Evolutionary conservation across 2,797 vertebrate genomes (phyloP), one percentile per base, ranked within the genome.

Genomic region (Coregonus ussuriensis): DNA sequence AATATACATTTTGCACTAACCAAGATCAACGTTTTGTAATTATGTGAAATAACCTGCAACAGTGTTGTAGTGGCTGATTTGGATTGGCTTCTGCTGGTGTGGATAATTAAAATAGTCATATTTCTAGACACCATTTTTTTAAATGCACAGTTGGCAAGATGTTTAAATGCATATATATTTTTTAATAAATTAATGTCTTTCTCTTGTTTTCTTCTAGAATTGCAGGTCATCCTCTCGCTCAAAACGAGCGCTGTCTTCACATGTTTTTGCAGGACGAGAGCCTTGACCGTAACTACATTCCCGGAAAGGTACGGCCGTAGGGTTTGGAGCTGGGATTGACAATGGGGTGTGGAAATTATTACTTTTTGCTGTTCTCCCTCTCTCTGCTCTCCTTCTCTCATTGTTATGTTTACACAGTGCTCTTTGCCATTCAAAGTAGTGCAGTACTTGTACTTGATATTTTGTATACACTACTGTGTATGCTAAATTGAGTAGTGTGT

Each of bases 241-340:
- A 99, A 95, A 99, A 99, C 0, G 98, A 99, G 93, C 98, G 98
- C 91, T 99, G 98, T 93, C 97, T 99, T 93, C 98, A 99, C 90
- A 99, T 99, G 97, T 99, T 99, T 91, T 95, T 99, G 92, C 98
- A 99, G 91, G 98, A 99, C 72, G 98, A 99, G 91, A 93, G 94
- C 91, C 98, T 99, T 79, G 98, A 99, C 94, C 96, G 97, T 88
- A 95, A 95, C 94, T 95, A 95, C 95, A 93, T 95, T 93, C 98
- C 98, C 21, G 98, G 98, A 94, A 99, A 99, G 96, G 98, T 99
- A 96, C 29, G 16, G 16, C 70, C 11, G 9, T 35, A n/a, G 52
- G 21, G 29, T 35, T 25, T 84, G 85, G 83, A 78, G 71, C 67
- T 33, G 29, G 16, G 14, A 74, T 78, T 6, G 37, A 68, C 76